Evolutionary conservation across 2,113 vertebrate genomes (phyloP), one percentile per base, ranked within the genome.

Genomic region (Chaetodon trifascialis): DNA sequence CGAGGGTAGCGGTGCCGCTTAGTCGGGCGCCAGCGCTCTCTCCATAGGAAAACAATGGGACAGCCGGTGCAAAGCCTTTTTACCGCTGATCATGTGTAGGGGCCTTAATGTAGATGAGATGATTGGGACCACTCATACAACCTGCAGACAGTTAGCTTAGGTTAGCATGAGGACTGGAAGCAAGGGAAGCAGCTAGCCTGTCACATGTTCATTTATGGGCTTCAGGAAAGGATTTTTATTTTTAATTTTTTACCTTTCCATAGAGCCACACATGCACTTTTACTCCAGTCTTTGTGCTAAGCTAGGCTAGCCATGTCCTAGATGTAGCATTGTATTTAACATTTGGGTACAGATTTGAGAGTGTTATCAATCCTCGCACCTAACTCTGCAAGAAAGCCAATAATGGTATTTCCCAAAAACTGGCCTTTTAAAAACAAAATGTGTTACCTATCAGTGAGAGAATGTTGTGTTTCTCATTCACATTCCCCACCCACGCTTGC

Each of bases 401-500:
- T 17, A 38, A 5, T 0, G 11, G 5, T 36, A 69, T 52, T 58
- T 76, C 21, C 1, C 11, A 15, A 47, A 67, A 16, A n/a, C n/a
- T n/a, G n/a, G n/a, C n/a, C n/a, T n/a, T n/a, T n/a, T n/a, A n/a
- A n/a, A n/a, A n/a, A n/a, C n/a, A n/a, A n/a, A n/a, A 47, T 68
- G 17, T 12, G 15, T 62, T 17, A n/a, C 6, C 15, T 15, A 6
- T 51, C 12, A 16, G 4, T 17, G 4, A 74, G 3, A 11, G 30
- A 25, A 17, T 49, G 11, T 11, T 25, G 7, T 49, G 21, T 51
- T 70, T 79, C 34, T 67, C 7, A 75, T 70, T 74, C 64, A 38
- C 47, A 51, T 68, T 74, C 36, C 5, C n/a, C n/a, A 36, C 5
- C 7, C 17, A 4, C 52, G 6, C 55, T 63, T 73, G 42, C 11